phyloP scores from a whole-genome alignment of 2,888 invertebrate species.

The Tubulanus polymorphus region DNA sequence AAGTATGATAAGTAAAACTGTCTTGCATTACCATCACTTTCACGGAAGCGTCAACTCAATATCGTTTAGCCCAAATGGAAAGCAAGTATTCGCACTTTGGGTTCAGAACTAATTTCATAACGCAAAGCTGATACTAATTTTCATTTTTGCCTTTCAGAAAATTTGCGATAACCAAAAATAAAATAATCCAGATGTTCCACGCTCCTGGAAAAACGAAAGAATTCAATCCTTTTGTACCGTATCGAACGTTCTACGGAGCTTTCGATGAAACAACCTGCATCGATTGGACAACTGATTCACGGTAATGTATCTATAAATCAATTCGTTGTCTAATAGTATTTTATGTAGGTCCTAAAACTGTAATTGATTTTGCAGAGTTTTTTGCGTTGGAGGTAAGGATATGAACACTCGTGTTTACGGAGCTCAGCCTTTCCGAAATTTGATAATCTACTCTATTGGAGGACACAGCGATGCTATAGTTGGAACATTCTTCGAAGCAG shows the following conservation, averaged over 20 bases:
- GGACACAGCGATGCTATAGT: conserved; percentile 83
- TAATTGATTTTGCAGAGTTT: conserved; percentile 59
- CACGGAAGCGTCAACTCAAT: conserved; percentile 71
- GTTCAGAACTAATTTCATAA: not conserved
- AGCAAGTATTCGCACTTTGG: conserved; percentile 54
- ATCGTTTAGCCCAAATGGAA: conserved; percentile 90
- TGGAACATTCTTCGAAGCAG: conserved; percentile 81
- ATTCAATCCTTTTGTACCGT: conserved; percentile 83
- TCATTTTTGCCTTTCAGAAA: conserved; percentile 51
- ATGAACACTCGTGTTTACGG: conserved; percentile 79
- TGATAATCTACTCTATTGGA: conserved; percentile 72
- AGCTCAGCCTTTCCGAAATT: conserved; percentile 69
- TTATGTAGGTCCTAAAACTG: too few relatives aligned
- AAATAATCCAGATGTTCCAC: conserved; percentile 71
- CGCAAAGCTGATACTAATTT: not conserved
- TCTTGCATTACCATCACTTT: conserved; percentile 81
- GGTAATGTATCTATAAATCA: too few relatives aligned
- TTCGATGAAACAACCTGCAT: conserved; percentile 80
- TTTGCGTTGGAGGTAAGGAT: conserved; percentile 89
- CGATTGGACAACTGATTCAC: conserved; percentile 91
- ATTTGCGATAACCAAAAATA: conserved; percentile 85
- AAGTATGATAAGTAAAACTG: conserved; percentile 75
- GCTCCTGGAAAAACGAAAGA: conserved; percentile 78
- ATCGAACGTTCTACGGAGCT: conserved; percentile 75
- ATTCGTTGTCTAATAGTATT: too few relatives aligned